Base-by-base conservation (phyloP, 1,140 invertebrate species). In the Matsumurasca onukii region DNA sequence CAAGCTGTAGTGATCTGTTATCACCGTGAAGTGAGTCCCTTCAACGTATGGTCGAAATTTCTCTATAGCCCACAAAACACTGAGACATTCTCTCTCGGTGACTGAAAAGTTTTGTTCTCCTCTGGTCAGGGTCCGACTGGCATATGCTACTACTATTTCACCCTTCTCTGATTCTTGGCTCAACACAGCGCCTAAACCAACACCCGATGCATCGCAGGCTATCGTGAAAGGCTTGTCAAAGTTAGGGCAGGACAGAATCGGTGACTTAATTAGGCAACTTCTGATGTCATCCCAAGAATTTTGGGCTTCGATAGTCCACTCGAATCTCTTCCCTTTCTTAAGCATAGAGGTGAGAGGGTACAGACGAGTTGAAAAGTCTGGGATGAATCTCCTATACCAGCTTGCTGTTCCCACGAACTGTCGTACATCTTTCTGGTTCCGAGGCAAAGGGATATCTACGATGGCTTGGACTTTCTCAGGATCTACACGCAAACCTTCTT, bases 121-220 rank as follows among this genome's bases (percentile, higher is more conserved):
- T 24, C n/a, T n/a, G n/a, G n/a, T n/a, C n/a, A 52, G 22, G 12
- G 49, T 13, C 49, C 49, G 12, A 52, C 49, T 52, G 12, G 49
- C 49, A 52, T 52, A 52, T 5, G 49, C 49, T 3, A 39, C 17
- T 5, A 83, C 57, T 80, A 78, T 68, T 80, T 72, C 30, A 80
- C 73, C 3, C 75, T n/a, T 5, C 5, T 52, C 13, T n/a, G 49
- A 52, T 12, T 3, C 3, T 52, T 52, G 22, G 3, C 3, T 74
- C 73, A 73, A 80, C 3, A 80, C 72, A 22, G 81, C 70, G 5
- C 76, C 80, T 29, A 81, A 66, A 5, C 49, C 49, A 3, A 52
- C 22, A 12, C 49, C 22, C 49, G 49, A 52, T 15, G 49, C 49
- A 52, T 25, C 71, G 75, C 73, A 29, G n/a, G n/a, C 5, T 20